Conservation (phyloP, 2,888 invertebrate species). For the Acrocyrtus sp. region DNA sequence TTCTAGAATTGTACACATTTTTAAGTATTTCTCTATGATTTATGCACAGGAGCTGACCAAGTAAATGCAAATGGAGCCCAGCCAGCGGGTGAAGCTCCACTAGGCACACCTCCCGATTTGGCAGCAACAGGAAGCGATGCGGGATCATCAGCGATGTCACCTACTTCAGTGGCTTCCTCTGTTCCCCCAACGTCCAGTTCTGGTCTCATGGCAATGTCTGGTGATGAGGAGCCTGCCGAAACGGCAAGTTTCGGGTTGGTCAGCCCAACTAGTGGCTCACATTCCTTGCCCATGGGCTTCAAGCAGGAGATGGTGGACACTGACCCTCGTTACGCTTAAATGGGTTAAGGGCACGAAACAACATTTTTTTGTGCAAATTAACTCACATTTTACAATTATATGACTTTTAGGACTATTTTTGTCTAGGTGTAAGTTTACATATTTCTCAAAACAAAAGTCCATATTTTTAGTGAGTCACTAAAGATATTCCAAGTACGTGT, state of each 20-base stretch:
- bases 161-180: no score
- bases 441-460: no score
- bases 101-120: slow-evolving; percentile 11
- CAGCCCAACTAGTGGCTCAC: slow-evolving; percentile 29
- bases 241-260: slow-evolving; percentile 50
- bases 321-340: slow-evolving; percentile 57
- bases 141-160: neutral
- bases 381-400: no score
- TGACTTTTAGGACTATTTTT: no score
- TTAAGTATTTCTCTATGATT: neutral
- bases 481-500: no score
- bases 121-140: neutral
- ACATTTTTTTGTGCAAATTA: no score
- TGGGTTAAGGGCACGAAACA: no score
- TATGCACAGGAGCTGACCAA: slow-evolving; percentile 37
- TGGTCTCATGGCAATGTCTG: slow-evolving; percentile 61
- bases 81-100: slow-evolving; percentile 3
- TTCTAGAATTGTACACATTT: neutral
- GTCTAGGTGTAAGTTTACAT: no score
- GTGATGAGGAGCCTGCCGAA: slow-evolving; percentile 61
- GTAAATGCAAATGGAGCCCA: slow-evolving; percentile 24
- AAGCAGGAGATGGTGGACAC: slow-evolving; percentile 59
- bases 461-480: no score
- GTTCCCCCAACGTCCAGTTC: slow-evolving; percentile 45
- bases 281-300: slow-evolving; percentile 52